A percentile compares a stretch with the other conserved stretches of the same genome.
These are phyloP conservation scores for Argya squamiceps DNA, from an alignment of 2,797 vertebrate species.

Conservation along the genomic window DNA sequence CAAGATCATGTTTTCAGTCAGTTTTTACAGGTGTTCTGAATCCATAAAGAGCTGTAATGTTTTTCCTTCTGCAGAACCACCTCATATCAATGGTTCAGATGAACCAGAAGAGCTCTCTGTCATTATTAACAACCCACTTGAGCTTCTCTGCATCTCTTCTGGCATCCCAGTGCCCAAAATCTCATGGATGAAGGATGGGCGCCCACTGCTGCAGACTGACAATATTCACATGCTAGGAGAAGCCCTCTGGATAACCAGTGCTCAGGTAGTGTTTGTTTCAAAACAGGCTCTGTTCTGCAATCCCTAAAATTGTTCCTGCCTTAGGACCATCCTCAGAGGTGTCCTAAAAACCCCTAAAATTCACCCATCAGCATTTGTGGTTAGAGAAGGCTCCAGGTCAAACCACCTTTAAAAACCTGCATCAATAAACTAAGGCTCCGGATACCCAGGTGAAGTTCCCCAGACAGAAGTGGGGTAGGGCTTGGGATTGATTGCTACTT, in stretches of 20 bases:
- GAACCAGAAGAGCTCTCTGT: constrained; percentile 85
- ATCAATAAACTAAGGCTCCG: neutral
- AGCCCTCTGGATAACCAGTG: constrained; percentile 82
- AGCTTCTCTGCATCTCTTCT: constrained; percentile 86
- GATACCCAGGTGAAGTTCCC: neutral
- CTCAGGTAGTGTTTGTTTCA: constrained; percentile 80
- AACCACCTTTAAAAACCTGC: neutral
- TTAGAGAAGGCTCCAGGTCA: neutral
- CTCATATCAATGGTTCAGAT: constrained; percentile 86
- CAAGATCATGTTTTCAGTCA: neutral
- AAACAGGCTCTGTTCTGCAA: neutral
- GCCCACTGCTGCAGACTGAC: constrained; percentile 84
- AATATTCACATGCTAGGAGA: constrained; percentile 80
- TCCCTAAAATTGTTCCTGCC: neutral
- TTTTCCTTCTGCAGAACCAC: constrained; percentile 82
- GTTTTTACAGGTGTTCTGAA: neutral
- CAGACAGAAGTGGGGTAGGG: neutral
- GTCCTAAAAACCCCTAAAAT: neutral
- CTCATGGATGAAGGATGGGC: constrained; percentile 95
- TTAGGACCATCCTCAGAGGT: neutral
- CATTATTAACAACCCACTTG: constrained; percentile 85
- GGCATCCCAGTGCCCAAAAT: constrained; percentile 89
- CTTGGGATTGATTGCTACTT: neutral
- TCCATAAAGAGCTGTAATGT: neutral
- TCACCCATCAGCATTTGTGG: neutral